Evolutionary conservation across 2,113 vertebrate genomes (phyloP).

Genomic region (Podarcis muralis): DNA sequence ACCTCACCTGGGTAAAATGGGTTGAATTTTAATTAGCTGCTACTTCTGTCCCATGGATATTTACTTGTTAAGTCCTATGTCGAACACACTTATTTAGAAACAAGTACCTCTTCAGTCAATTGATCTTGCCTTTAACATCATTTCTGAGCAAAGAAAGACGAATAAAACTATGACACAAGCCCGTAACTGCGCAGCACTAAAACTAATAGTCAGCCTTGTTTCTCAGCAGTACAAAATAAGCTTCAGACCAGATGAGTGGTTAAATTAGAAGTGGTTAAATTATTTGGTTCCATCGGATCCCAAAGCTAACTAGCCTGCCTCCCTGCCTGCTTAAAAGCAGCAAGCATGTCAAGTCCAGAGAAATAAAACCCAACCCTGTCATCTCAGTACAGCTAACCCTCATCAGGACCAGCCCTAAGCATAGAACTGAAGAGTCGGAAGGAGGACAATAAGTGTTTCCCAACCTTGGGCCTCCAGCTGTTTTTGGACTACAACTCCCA

Average conservation of each 20-base stretch:
- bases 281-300: background rate
- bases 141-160: background rate
- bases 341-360: background rate
- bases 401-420: background rate
- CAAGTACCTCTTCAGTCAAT: background rate
- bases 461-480: too few species aligned
- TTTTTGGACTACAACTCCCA: too few species aligned
- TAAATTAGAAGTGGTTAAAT: conserved; percentile 25
- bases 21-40: background rate
- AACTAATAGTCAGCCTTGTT: conserved; percentile 30
- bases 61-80: background rate
- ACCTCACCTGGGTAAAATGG: background rate
- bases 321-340: background rate
- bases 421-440: too few species aligned
- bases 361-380: background rate
- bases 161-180: background rate
- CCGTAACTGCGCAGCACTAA: conserved; percentile 6
- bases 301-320: background rate
- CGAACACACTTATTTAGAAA: background rate
- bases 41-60: background rate
- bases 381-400: background rate
- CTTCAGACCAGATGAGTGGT: conserved; percentile 24
- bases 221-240: background rate
- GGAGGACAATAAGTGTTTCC: too few species aligned
- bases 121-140: background rate